A percentile compares a stretch with the other conserved stretches of the same genome.
These are phyloP conservation scores for Sphinx pinastri DNA, from an alignment of 2,888 invertebrate genomes.

Conservation along the genomic window DNA sequence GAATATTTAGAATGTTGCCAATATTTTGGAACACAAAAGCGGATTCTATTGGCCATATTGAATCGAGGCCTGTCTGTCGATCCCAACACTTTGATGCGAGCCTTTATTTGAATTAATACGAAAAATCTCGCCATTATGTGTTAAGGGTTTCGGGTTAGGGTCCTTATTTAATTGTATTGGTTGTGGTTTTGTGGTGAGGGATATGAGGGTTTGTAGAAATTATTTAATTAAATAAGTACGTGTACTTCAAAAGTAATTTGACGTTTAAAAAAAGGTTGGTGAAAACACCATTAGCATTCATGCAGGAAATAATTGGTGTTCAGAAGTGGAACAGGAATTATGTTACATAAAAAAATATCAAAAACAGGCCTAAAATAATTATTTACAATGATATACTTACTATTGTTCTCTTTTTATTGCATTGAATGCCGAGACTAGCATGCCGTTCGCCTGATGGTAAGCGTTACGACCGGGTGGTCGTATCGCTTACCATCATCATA, in stretches of 20 bases:
- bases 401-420: no score
- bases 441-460: no score
- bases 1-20: slow-evolving; percentile 2
- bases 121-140: slow-evolving; percentile 1
- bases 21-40: slow-evolving; percentile 5
- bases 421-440: no score
- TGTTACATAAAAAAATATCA: no score
- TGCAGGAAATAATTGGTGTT: no score
- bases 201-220: neutral
- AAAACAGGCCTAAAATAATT: no score
- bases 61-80: slow-evolving; percentile 11
- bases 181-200: neutral
- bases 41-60: slow-evolving; percentile 4
- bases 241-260: neutral
- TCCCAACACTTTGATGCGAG: neutral
- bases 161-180: neutral
- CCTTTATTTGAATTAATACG: slow-evolving; percentile 9
- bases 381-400: no score
- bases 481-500: no score
- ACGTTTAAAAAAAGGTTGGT: neutral
- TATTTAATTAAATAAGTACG: no score
- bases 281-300: neutral
- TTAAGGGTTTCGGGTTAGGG: neutral
- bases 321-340: no score
- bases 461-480: no score